phyloP scores from a whole-genome alignment of 2,797 vertebrate genomes.

The Amblyraja radiata region DNA sequence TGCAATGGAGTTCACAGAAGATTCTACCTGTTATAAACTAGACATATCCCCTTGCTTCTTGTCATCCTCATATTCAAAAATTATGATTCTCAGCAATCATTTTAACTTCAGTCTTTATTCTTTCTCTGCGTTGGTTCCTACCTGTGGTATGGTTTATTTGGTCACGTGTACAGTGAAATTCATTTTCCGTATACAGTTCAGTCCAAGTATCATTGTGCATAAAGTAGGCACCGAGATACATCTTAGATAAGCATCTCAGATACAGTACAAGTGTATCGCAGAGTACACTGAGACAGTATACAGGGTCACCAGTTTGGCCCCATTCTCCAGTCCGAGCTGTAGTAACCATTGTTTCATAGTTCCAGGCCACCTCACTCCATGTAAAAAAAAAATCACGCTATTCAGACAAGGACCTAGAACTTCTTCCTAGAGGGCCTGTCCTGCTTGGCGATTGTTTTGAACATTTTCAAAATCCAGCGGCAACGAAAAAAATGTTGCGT shows the following conservation, averaged over 20 bases:
- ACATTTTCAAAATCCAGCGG: too few species aligned
- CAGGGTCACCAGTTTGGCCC: too few species aligned
- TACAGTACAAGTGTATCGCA: too few species aligned
- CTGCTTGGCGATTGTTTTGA: too few species aligned
- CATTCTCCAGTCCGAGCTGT: too few species aligned
- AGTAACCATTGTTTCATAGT: background rate
- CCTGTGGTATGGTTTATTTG: background rate
- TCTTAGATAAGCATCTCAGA: too few species aligned
- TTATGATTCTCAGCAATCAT: background rate
- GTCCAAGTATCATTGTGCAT: too few species aligned
- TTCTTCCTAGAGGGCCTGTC: background rate
- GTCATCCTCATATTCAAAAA: background rate
- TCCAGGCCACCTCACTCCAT: background rate
- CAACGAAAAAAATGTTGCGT: too few species aligned
- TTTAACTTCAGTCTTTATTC: background rate
- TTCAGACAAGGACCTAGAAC: background rate
- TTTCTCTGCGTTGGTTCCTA: background rate
- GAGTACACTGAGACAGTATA: too few species aligned
- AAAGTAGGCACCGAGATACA: too few species aligned
- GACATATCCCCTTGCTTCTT: background rate
- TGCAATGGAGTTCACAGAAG: background rate
- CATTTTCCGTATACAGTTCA: too few species aligned
- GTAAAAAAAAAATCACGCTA: background rate
- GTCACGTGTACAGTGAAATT: too few species aligned
- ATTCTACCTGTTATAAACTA: background rate